Evolutionary conservation across 2,888 invertebrate genomes (phyloP).

Genomic region (Plutella xylostella): DNA sequence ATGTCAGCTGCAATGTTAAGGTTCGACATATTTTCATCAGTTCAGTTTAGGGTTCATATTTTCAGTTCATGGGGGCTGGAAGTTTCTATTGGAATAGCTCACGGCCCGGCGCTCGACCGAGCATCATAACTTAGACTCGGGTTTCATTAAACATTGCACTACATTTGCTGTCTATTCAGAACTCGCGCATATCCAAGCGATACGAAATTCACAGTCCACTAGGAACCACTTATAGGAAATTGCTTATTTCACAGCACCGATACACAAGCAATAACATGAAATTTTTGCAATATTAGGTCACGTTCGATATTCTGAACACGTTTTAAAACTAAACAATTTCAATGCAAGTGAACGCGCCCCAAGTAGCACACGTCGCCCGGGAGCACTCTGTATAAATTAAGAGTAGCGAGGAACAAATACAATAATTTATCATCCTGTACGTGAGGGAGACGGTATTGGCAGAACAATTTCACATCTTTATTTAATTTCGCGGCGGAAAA

Average conservation of each 20-base stretch:
- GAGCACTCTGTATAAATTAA: slow-evolving; percentile 48
- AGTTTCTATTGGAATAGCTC: no score
- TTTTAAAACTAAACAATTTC: slow-evolving; percentile 1
- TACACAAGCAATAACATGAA: background rate
- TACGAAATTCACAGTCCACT: no score
- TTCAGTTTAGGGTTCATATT: no score
- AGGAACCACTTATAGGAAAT: slow-evolving; percentile 1
- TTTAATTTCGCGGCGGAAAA: slow-evolving; percentile 12
- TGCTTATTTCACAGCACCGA: slow-evolving; percentile 2
- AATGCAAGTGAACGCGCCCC: slow-evolving; percentile 1
- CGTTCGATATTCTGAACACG: background rate
- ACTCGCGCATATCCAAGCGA: no score
- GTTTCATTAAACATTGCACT: no score
- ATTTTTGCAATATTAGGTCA: slow-evolving; percentile 3
- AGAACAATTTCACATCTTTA: slow-evolving; percentile 11
- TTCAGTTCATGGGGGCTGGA: no score
- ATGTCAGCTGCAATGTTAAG: no score
- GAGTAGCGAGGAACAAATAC: slow-evolving; percentile 39
- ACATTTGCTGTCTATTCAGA: no score
- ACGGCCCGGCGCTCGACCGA: no score
- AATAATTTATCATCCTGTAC: slow-evolving; percentile 47
- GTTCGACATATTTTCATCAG: no score
- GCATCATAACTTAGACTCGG: no score
- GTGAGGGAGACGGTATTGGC: slow-evolving; percentile 27
- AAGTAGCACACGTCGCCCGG: slow-evolving; percentile 1